Percentiles rank a stretch among this genome's conserved stretches.
phyloP scores from a whole-genome alignment of 2,888 invertebrate genomes.

The Tachystola acroxantha region DNA sequence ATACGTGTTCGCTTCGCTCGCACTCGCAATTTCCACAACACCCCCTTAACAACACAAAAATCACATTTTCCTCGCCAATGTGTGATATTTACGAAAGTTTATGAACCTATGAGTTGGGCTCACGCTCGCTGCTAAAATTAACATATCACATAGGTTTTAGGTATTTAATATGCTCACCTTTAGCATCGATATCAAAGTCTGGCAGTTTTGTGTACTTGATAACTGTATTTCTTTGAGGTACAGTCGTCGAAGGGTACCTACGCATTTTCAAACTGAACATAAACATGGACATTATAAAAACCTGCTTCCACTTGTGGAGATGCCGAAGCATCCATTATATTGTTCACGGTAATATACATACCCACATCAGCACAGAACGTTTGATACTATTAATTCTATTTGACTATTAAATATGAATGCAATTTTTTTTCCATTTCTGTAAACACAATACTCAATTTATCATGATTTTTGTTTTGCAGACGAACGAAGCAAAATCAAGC shows the following conservation, averaged over 20 bases:
- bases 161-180: constrained; percentile 42
- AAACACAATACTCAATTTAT: constrained; percentile 9
- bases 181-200: constrained; percentile 44
- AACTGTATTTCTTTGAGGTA: constrained; percentile 36
- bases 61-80: too few relatives aligned
- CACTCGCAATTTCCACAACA: too few relatives aligned
- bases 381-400: neutral
- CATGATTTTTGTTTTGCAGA: neutral
- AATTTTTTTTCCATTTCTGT: neutral
- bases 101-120: neutral
- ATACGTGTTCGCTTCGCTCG: too few relatives aligned
- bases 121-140: too few relatives aligned
- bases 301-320: constrained; percentile 40
- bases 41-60: too few relatives aligned
- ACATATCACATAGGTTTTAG: neutral
- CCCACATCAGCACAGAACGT: neutral
- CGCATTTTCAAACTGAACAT: constrained; percentile 38
- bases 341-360: constrained; percentile 11
- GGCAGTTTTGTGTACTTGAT: constrained; percentile 64
- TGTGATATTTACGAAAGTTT: neutral
- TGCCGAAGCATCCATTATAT: constrained; percentile 60
- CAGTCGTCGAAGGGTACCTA: constrained; percentile 27
- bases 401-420: neutral
- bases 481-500: constrained; percentile 9
- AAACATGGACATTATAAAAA: constrained; percentile 37